phyloP scores from a whole-genome alignment of 2,797 vertebrate species.

The Hemibagrus guttatus region DNA sequence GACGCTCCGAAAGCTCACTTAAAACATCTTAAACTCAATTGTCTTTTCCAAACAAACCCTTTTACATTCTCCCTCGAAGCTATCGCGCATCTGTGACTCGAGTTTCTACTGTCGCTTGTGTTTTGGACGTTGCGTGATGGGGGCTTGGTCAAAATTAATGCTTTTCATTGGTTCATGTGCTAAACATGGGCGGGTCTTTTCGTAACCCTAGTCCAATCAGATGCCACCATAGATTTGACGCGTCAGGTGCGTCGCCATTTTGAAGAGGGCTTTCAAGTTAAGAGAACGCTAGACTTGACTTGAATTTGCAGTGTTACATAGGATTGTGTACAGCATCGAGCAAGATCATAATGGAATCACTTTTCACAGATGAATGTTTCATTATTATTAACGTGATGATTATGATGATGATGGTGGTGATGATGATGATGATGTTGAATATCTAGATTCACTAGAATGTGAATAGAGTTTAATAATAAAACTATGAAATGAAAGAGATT shows the following conservation, averaged over 20 bases:
- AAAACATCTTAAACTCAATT: too few relatives aligned
- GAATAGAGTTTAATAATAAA: neutral
- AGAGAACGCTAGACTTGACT: neutral
- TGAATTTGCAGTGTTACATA: neutral
- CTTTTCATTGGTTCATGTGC: constrained; percentile 13
- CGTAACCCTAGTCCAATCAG: neutral
- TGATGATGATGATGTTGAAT: neutral
- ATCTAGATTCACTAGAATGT: neutral
- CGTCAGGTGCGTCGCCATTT: neutral
- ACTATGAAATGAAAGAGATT: neutral
- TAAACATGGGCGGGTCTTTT: neutral
- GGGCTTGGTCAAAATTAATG: neutral
- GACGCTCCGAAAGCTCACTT: too few relatives aligned
- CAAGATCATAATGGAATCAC: too few relatives aligned
- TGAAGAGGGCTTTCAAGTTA: neutral
- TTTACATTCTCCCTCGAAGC: neutral
- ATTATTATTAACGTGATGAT: too few relatives aligned
- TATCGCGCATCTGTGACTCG: neutral
- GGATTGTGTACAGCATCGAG: neutral
- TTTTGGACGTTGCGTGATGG: neutral
- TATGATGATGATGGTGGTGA: too few relatives aligned
- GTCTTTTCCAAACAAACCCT: neutral
- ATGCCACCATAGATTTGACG: neutral
- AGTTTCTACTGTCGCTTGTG: neutral
- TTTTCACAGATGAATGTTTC: too few relatives aligned